phyloP scores from a whole-genome alignment of 2,797 vertebrate genomes.

The Psittacula echo region DNA sequence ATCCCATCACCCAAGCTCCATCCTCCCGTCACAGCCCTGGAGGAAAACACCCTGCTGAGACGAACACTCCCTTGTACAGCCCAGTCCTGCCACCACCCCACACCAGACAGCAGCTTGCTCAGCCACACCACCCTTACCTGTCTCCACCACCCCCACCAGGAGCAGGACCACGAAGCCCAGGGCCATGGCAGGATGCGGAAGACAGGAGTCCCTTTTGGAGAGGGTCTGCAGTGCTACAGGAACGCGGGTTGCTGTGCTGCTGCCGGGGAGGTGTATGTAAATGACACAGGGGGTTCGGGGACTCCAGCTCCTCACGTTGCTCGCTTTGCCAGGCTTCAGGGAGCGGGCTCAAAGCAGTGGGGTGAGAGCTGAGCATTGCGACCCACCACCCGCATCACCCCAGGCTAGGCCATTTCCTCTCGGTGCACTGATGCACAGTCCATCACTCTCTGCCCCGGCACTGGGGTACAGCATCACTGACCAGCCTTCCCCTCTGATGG shows the following conservation, averaged over 20 bases:
- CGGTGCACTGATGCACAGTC: background rate
- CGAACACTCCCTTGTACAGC: background rate
- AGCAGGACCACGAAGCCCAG: background rate
- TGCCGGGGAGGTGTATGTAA: background rate
- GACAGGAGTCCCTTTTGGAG: background rate
- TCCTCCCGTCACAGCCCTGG: background rate
- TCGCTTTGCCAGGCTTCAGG: background rate
- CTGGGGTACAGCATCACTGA: no score
- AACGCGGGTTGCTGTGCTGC: background rate
- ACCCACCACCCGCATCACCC: background rate
- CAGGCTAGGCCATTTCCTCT: background rate
- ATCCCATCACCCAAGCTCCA: fast-evolving
- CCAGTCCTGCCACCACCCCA: background rate
- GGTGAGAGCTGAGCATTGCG: fast-evolving
- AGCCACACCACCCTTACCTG: conserved; percentile 12
- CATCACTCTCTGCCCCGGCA: background rate
- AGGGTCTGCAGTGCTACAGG: background rate
- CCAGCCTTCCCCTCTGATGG: background rate
- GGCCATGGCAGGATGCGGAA: conserved; percentile 23
- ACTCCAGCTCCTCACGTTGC: background rate
- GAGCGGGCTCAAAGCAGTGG: background rate
- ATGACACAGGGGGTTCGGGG: conserved; percentile 40
- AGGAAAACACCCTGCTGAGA: background rate
- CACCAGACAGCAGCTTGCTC: background rate
- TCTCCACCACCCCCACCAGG: background rate